These are phyloP conservation scores for Ooceraea biroi DNA, from an alignment of 1,140 invertebrate genomes.

Conservation along the genomic window DNA sequence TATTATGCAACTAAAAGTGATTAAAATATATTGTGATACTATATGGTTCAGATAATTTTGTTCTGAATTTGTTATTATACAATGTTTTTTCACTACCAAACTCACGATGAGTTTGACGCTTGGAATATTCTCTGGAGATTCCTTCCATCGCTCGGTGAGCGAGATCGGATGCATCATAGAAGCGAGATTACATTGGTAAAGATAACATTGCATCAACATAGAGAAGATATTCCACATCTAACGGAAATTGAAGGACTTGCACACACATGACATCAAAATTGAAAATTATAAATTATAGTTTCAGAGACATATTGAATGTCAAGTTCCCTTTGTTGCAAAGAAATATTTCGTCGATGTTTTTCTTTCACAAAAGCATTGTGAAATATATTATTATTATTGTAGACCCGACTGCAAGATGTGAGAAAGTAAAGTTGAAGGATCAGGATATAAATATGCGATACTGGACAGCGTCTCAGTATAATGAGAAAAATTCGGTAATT, in stretches of 20 bases:
- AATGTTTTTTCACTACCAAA: constrained; percentile 4
- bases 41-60: neutral
- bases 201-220: constrained; percentile 23
- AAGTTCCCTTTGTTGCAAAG: too few relatives aligned
- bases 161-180: constrained; percentile 37
- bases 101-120: constrained; percentile 14
- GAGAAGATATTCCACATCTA: neutral
- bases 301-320: too few relatives aligned
- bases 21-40: neutral
- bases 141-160: constrained; percentile 3
- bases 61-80: constrained; percentile 42
- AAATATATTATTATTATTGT: too few relatives aligned
- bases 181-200: constrained; percentile 37
- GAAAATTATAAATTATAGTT: too few relatives aligned
- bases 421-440: too few relatives aligned
- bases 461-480: too few relatives aligned
- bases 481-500: too few relatives aligned
- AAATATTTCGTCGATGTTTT: too few relatives aligned
- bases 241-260: constrained; percentile 16
- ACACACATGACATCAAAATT: too few relatives aligned
- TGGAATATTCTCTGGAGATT: constrained; percentile 17
- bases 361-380: too few relatives aligned
- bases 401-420: too few relatives aligned
- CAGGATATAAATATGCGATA: too few relatives aligned
- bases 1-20: neutral